phyloP scores from a whole-genome alignment of 2,797 vertebrate genomes.

The Bryconaethiops microstoma region DNA sequence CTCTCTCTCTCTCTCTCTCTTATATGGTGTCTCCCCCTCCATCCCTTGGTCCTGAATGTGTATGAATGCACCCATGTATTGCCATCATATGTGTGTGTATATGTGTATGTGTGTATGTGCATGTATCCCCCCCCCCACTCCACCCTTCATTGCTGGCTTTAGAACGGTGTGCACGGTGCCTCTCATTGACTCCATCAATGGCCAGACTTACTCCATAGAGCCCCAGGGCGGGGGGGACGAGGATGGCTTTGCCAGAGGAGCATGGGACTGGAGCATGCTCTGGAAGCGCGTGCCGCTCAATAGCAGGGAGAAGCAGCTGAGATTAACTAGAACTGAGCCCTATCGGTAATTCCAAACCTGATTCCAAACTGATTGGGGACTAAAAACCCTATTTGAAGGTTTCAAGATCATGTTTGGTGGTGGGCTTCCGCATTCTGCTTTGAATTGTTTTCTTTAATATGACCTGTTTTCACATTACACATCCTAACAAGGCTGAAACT shows the following conservation, averaged over 20 bases:
- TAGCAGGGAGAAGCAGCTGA: slow-evolving; percentile 86
- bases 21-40: slow-evolving; percentile 64
- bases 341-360: slow-evolving; percentile 89
- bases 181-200: slow-evolving; percentile 96
- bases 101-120: slow-evolving; percentile 42
- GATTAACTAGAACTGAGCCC: slow-evolving; percentile 93
- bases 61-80: slow-evolving; percentile 24
- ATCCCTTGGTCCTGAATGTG: slow-evolving; percentile 37
- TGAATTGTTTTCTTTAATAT: not conserved
- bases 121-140: slow-evolving; percentile 45
- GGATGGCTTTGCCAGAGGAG: slow-evolving; percentile 96
- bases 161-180: slow-evolving; percentile 98
- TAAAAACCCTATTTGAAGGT: not conserved
- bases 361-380: slow-evolving; percentile 33
- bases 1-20: slow-evolving; percentile 29
- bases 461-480: not conserved
- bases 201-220: slow-evolving; percentile 87
- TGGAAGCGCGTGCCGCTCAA: slow-evolving; percentile 97
- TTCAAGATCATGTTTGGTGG: slow-evolving; percentile 27
- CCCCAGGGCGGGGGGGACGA: slow-evolving; percentile 94
- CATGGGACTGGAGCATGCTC: slow-evolving; percentile 99
- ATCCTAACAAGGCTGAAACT: not conserved
- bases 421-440: slow-evolving; percentile 14
- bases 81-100: slow-evolving; percentile 32
- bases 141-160: slow-evolving; percentile 64